Base-by-base conservation (phyloP, 2,888 invertebrate species). In the Brenthis ino region DNA sequence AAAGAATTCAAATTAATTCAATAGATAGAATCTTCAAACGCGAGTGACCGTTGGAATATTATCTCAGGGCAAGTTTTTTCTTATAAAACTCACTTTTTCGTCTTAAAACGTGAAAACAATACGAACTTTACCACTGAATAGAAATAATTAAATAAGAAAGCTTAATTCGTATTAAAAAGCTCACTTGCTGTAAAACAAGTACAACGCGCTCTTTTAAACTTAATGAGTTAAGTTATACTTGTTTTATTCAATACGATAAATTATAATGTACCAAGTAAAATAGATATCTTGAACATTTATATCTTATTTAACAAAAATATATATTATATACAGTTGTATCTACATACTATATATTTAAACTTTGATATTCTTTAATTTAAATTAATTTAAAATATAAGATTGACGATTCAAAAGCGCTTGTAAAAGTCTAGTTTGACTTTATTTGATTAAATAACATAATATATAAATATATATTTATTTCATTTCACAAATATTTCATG, bases 81-180 rank as follows among this genome's bases (percentile, higher is more conserved):
- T 63, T 68, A 47, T 78, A 82, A 79, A 82, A 81, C 81, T 24
- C 57, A 28, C 37, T 77, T 79, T 79, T 83, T 78, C 77, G 57
- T 75, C 78, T 81, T 75, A 76, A 84, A 85, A 16, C 13, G 80
- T 79, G 86, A 87, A 86, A 88, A 85, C 86, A 87, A 87, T 87
- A 86, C 80, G 86, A 91, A 89, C 84, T 88, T 87, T 82, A 81
- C 81, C 82, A 85, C 86, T 87, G 87, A 90, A 89, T 89, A 86
- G 86, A 87, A 89, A 85, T 85, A 87, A 87, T 82, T 80, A 83
- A 89, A 87, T 87, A 84, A 82, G 81, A 79, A 77, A 79, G 75
- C 79, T 82, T 85, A 85, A 88, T 87, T 86, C 84, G 81, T 86
- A 87, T 83, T 84, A 80, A 79, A 84, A 86, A 83, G 82, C 84